Conservation (phyloP, 37 sponge, comb jelly and placozoan species). For the Chondrilla cf. caribensis region DNA sequence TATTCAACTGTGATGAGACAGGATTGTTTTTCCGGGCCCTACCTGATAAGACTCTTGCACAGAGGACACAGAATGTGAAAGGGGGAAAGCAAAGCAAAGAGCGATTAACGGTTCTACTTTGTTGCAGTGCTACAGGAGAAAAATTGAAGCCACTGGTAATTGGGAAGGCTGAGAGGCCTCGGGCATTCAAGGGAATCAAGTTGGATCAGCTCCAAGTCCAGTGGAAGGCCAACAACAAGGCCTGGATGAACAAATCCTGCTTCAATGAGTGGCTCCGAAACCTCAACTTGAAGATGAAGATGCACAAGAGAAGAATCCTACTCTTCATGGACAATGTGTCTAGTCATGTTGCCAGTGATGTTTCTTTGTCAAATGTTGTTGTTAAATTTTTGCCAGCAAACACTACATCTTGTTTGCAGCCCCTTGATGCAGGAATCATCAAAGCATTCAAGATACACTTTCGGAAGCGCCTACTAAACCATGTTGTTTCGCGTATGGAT, state of each 20-base stretch:
- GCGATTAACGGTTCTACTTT: not conserved
- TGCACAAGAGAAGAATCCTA: not conserved
- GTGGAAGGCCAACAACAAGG: conserved; percentile 21
- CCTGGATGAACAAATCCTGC: conserved; percentile 15
- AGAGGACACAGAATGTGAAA: not conserved
- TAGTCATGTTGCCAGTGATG: not conserved
- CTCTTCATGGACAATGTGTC: conserved; percentile 20
- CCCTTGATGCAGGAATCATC: conserved; percentile 2
- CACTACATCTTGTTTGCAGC: conserved; percentile 7
- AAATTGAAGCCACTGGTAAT: conserved; percentile 17
- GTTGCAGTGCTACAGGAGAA: conserved; percentile 9
- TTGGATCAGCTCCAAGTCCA: not conserved
- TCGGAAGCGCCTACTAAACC: not conserved
- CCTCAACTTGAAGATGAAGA: not conserved
- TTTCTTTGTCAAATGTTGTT: not conserved
- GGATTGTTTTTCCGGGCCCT: conserved; percentile 21
- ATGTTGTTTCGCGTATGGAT: not conserved
- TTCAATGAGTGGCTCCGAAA: conserved; percentile 17
- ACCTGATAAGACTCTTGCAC: conserved; percentile 12
- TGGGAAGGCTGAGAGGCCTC: not conserved
- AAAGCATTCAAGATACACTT: not conserved
- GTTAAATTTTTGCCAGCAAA: not conserved
- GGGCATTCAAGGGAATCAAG: not conserved
- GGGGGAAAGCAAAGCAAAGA: conserved; percentile 4
- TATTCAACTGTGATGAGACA: conserved; percentile 8